phyloP scores from a whole-genome alignment of 2,113 vertebrate genomes.

The Hemiscyllium ocellatum region DNA sequence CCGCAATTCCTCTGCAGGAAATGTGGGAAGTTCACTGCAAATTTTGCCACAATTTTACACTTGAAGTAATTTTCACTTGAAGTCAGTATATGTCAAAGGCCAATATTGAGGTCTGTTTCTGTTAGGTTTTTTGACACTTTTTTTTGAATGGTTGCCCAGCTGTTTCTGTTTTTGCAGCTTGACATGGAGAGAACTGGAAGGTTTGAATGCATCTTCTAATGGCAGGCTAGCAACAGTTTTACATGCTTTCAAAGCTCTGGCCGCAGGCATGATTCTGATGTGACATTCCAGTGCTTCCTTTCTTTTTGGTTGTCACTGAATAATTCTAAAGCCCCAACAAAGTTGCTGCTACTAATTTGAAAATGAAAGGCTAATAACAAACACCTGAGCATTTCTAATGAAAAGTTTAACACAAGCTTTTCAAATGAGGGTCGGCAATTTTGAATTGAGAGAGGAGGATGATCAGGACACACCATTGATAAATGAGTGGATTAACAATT shows the following conservation, averaged over 20 bases:
- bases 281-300: not conserved
- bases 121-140: not conserved
- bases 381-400: slow-evolving; percentile 1
- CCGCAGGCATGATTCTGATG: too few species aligned
- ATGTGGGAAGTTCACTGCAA: not conserved
- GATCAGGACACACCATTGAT: not conserved
- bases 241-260: not conserved
- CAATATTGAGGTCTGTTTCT: not conserved
- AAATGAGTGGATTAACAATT: slow-evolving; percentile 9
- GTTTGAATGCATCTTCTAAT: not conserved
- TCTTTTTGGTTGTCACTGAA: not conserved
- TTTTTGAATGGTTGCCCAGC: not conserved
- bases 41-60: not conserved
- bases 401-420: not conserved
- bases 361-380: not conserved
- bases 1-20: not conserved
- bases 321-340: not conserved
- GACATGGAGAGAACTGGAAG: not conserved
- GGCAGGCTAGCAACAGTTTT: not conserved
- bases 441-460: not conserved
- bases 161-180: not conserved
- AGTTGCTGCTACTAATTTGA: not conserved
- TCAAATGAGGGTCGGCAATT: slow-evolving; percentile 1
- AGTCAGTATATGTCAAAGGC: not conserved
- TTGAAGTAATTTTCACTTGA: not conserved